A percentile compares a stretch with the other conserved stretches of the same genome.
Conservation (phyloP, 1,140 invertebrate species). For the Drosophila kepulauana region DNA sequence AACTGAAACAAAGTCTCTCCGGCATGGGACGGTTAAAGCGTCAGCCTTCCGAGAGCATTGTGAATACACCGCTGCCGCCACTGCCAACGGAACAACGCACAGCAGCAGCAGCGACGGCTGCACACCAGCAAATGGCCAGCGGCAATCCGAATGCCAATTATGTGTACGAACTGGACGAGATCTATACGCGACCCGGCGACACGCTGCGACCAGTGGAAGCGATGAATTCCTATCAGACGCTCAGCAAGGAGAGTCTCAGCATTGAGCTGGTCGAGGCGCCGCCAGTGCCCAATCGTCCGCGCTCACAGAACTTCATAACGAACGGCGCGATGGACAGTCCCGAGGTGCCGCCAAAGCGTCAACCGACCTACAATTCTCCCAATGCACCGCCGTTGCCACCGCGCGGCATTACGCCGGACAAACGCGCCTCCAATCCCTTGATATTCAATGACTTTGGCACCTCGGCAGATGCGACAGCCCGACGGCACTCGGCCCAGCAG, state of each 20-base stretch:
- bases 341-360: constrained; percentile 79
- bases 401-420: constrained; percentile 84
- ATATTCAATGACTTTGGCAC: constrained; percentile 76
- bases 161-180: constrained; percentile 87
- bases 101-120: constrained; percentile 11
- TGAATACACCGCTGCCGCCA: constrained; percentile 91
- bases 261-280: constrained; percentile 57
- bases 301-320: constrained; percentile 71
- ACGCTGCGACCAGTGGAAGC: constrained; percentile 71
- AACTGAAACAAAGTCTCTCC: constrained; percentile 90
- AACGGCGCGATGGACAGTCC: constrained; percentile 74
- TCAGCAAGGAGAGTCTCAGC: constrained; percentile 77
- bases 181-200: constrained; percentile 88
- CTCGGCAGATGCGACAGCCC: constrained; percentile 49
- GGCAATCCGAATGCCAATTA: constrained; percentile 73
- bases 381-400: constrained; percentile 86
- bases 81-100: constrained; percentile 87
- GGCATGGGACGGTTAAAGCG: constrained; percentile 87
- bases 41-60: constrained; percentile 91
- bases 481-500: constrained; percentile 68
- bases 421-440: constrained; percentile 77
- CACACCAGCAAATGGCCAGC: constrained; percentile 74
- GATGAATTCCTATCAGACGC: constrained; percentile 74
- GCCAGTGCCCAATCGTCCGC: constrained; percentile 78
- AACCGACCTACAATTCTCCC: constrained; percentile 51